Base-by-base conservation (phyloP, 2,888 invertebrate species). In the Dorcus parallelipipedus region DNA sequence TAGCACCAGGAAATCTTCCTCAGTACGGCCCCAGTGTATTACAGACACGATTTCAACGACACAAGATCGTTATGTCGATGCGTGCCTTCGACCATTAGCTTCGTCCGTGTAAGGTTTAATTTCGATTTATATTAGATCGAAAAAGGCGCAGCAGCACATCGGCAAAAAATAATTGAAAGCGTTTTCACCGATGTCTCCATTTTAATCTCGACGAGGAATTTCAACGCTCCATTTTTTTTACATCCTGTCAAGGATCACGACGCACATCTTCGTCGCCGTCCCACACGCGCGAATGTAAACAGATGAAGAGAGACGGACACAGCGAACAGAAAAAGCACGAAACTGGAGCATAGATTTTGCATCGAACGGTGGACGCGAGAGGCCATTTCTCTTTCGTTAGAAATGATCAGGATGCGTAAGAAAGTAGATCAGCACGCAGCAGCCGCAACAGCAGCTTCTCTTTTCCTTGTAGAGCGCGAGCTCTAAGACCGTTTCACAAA, bases 371-470 rank as follows among this genome's bases (percentile, higher is more conserved):
- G 64, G 67, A 66, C 65, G 62, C 56, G 58, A 61, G 63, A 23
- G 48, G 64, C 65, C 69, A 67, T 72, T 72, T 70, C 72, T 71
- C 72, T 72, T 71, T 71, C 71, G 70, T 62, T 66, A 68, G 70
- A 67, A 68, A 67, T 67, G 67, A 67, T 64, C 67, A 64, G 66
- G 68, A 68, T 69, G 68, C 66, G 67, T 65, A 67, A 56, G 70
- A 70, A 71, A 71, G 70, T 70, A 61, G 71, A 70, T 64, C 70
- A 64, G 60, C 63, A 66, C 66, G 68, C 68, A 67, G 42, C 26
- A 33, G 26, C 26, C 42, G 52, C 17, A 39, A 20, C 26, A 40
- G 52, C 10, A 52, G 38, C 54, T 43, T 43, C 43, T 43, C 53
- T 53, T 53, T 45, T 45, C 38, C 53, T 43, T 43, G 38, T 53